A percentile compares a stretch with the other conserved stretches of the same genome.
phyloP scores from a whole-genome alignment of 2,113 vertebrate species.

The Aegotheles bennettii region DNA sequence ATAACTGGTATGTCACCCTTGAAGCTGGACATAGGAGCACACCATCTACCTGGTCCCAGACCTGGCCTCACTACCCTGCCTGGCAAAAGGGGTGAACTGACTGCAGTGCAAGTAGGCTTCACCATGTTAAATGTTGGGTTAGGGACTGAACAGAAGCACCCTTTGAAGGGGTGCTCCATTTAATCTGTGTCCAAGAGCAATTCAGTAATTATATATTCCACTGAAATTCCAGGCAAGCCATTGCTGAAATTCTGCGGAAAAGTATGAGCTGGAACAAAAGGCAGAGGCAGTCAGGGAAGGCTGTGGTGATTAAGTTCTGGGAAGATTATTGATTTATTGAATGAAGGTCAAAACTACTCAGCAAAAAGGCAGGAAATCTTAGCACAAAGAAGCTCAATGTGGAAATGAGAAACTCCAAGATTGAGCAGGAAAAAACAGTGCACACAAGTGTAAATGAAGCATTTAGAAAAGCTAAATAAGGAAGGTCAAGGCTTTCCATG shows the following conservation, averaged over 20 bases:
- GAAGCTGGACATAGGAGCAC: neutral
- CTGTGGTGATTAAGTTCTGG: neutral
- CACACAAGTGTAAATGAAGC: constrained; percentile 7
- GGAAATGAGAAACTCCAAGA: neutral
- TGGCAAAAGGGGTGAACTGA: neutral
- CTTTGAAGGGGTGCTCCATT: neutral
- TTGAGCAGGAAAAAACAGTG: constrained; percentile 25
- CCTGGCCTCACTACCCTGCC: neutral
- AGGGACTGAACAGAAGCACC: neutral
- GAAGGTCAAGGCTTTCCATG: constrained; percentile 57
- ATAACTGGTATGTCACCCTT: neutral
- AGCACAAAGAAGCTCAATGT: neutral
- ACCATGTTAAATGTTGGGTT: neutral
- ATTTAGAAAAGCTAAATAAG: constrained; percentile 22
- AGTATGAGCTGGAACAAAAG: neutral
- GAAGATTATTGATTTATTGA: constrained; percentile 52
- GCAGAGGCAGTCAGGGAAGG: neutral
- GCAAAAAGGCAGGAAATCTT: constrained; percentile 59
- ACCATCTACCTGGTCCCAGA: neutral
- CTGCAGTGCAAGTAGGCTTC: neutral
- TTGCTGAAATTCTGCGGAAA: neutral
- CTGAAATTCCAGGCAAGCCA: neutral
- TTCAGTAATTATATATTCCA: neutral
- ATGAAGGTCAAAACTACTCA: constrained; percentile 28
- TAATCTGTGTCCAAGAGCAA: neutral